These are phyloP conservation scores for Crocuta crocuta DNA, from an alignment of 2,113 vertebrate species.

Conservation along the genomic window DNA sequence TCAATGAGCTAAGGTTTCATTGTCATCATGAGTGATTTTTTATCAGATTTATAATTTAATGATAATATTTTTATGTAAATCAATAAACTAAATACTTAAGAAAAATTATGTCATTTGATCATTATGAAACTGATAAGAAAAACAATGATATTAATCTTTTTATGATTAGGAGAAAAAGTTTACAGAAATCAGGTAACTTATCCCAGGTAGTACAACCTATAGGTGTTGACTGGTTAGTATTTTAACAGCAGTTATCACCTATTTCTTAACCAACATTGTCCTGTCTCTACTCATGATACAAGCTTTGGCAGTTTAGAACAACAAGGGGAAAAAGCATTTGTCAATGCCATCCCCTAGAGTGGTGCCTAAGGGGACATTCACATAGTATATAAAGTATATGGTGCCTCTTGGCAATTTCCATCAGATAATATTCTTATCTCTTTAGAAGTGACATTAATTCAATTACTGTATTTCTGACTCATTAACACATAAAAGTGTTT, in stretches of 20 bases:
- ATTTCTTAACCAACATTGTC: background rate
- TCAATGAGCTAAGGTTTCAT: background rate
- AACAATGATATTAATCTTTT: background rate
- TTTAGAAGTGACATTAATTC: background rate
- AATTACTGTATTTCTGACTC: background rate
- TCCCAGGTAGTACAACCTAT: background rate
- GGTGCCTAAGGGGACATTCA: background rate
- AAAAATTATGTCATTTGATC: background rate
- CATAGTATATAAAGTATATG: background rate
- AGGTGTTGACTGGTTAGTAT: background rate
- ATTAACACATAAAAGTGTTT: background rate
- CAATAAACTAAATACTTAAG: background rate
- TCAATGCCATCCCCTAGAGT: background rate
- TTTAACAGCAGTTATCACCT: background rate
- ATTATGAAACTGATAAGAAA: background rate
- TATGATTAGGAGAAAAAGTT: background rate
- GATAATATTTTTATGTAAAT: background rate
- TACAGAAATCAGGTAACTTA: background rate
- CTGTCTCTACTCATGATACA: background rate
- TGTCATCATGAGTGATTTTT: background rate
- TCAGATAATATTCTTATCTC: background rate
- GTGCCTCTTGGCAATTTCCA: background rate
- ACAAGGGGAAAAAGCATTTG: background rate
- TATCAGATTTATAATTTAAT: slow-evolving; percentile 7
- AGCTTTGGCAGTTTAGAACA: background rate